Conservation (phyloP, 2,797 vertebrate genomes). For the Paramormyrops hopkinsi region DNA sequence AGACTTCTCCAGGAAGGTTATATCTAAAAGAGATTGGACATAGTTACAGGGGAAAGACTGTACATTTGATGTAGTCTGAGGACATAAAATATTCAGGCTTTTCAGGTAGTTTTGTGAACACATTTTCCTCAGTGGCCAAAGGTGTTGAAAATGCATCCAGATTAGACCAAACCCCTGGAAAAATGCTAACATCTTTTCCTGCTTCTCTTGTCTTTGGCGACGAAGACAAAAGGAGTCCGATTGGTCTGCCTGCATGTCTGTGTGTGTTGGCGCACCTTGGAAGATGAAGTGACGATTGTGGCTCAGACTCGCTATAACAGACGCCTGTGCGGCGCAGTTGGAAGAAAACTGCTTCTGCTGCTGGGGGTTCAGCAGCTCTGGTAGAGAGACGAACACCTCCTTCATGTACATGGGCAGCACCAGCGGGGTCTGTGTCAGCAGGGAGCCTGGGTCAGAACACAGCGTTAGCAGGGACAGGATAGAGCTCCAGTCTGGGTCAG, state of each 20-base stretch:
- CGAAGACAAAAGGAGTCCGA: not conserved
- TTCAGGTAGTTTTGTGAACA: not conserved
- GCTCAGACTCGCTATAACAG: not conserved
- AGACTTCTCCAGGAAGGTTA: not conserved
- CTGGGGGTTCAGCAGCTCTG: not conserved
- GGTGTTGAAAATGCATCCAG: not conserved
- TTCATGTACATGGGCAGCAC: conserved; percentile 3
- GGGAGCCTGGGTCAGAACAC: not conserved
- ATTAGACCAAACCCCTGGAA: not conserved
- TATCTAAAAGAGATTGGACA: not conserved
- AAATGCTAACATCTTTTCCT: not conserved
- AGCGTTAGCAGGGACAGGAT: not conserved
- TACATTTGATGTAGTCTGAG: not conserved
- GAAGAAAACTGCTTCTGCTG: not conserved
- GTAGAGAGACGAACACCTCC: not conserved
- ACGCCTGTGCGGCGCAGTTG: not conserved
- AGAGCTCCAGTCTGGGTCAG: not conserved
- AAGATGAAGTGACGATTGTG: not conserved
- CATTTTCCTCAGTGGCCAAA: not conserved
- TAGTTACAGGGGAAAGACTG: not conserved
- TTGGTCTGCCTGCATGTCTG: not conserved
- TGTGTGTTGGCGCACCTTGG: not conserved
- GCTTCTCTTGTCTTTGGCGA: not conserved
- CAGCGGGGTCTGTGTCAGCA: not conserved
- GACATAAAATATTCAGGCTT: not conserved